Percentiles rank a stretch among this genome's conserved stretches.
Evolutionary conservation across 2,888 invertebrate species (phyloP).

Genomic region (Nephrotoma guestfalica): DNA sequence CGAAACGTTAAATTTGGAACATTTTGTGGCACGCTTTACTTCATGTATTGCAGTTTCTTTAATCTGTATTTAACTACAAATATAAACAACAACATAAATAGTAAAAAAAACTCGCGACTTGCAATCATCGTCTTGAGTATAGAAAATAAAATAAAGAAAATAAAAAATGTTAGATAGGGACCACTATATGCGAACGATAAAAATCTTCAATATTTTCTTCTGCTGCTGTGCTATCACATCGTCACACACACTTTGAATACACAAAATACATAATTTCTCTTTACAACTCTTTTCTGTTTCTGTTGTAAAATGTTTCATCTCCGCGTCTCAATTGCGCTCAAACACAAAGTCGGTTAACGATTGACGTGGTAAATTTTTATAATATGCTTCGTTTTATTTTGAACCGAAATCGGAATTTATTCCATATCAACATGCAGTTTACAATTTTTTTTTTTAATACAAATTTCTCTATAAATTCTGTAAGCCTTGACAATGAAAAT

Average conservation of each 20-base stretch:
- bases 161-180: neutral
- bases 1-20: neutral
- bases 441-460: neutral
- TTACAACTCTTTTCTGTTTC: neutral
- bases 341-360: neutral
- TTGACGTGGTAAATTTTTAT: neutral
- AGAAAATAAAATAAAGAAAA: neutral
- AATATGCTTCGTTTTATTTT: neutral
- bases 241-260: neutral
- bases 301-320: neutral
- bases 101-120: neutral
- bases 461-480: conserved; percentile 34
- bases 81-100: neutral
- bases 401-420: neutral
- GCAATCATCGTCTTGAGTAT: neutral
- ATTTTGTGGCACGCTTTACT: neutral
- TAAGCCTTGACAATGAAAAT: conserved; percentile 32
- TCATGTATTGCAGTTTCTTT: neutral
- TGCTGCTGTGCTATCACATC: neutral
- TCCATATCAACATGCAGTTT: neutral
- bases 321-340: neutral
- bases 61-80: neutral
- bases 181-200: neutral
- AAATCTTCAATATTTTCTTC: neutral
- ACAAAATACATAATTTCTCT: neutral